Base-by-base conservation (phyloP, 2,888 invertebrate genomes). In the Temnothorax ravouxi region DNA sequence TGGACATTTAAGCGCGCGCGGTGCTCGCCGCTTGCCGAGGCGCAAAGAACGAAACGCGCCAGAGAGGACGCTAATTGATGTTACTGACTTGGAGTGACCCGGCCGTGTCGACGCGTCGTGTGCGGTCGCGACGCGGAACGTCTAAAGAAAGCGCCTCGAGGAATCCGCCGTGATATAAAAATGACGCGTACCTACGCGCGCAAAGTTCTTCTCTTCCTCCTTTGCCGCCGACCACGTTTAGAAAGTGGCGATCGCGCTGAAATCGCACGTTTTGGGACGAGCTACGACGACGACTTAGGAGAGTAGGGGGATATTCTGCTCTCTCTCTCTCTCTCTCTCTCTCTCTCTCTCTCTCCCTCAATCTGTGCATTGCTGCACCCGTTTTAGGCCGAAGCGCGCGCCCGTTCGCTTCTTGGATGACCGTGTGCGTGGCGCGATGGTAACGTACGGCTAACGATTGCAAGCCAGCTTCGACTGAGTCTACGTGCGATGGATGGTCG, bases 11-110 rank as follows among this genome's bases (percentile, higher is more conserved):
- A 75, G 90, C 87, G 86, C 80, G 85, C 87, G 56, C 75, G 13
- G 56, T 59, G 56, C 83, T 61, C 66, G 76, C 82, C 67, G 64
- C 61, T 38, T 15, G 44, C 25, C 77, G 71, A 83, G 83, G 66
- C 86, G 85, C 47, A 85, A 86, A 86, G 44, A 47, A 66, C 44
- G 67, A 29, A 52, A 56, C 69, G 62, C 82, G 84, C 86, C 72
- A 83, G 87, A 89, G 85, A 89, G 25, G 66, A 90, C 87, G 90
- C 88, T 90, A 90, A 90, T 90, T 86, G 86, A 90, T 86, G 88
- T 87, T 89, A 87, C 88, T 84, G 85, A 89, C 89, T 85, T 64
- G 52, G 54, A 86, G 84, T 88, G 84, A 87, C 84, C 82, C 64
- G 82, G 82, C 79, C 81, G 76, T 76, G 76, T 76, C 76, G 83